Evolutionary conservation across 2,888 invertebrate genomes (phyloP), one percentile per base, ranked within the genome.

Genomic region (Odontomyia ornata): DNA sequence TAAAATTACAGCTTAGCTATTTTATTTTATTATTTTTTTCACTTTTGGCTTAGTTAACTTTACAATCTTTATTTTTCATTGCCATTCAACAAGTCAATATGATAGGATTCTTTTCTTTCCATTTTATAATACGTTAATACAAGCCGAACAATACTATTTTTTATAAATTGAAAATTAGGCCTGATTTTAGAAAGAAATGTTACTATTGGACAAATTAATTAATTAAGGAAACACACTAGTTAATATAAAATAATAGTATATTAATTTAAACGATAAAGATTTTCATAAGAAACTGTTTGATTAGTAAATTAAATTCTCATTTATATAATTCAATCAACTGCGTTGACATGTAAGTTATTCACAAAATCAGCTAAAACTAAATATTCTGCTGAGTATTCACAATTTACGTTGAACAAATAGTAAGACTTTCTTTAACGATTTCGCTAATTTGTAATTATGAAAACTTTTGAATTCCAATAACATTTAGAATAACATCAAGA

Each of bases 401-500:
- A 52, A 15, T n/a, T n/a, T n/a, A n/a, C n/a, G n/a, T n/a, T n/a
- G n/a, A n/a, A n/a, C n/a, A n/a, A n/a, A n/a, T n/a, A n/a, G n/a
- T n/a, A n/a, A n/a, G n/a, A n/a, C n/a, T n/a, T n/a, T n/a, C n/a
- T n/a, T n/a, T 15, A n/a, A 13, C 5, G 13, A n/a, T 30, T 30
- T 28, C 13, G 27, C 0, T 23, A 11, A 64, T 28, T 64, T 28
- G 64, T 18, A 28, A 7, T 5, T 28, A 64, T 60, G 0, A 52
- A 52, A n/a, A 4, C 18, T 52, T 52, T 13, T 52, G 15, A 4
- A 52, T n/a, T 52, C 36, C 25, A 62, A 60, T 36, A 76, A 77
- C 77, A 77, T 73, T 77, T 77, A 77, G 72, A 77, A 75, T 76
- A 72, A 76, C 76, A 78, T 72, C 72, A 76, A 78, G 65, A 78